These are phyloP conservation scores for Heliopora coerulea DNA, from an alignment of 92 coral and sea anemone species.

Conservation along the genomic window DNA sequence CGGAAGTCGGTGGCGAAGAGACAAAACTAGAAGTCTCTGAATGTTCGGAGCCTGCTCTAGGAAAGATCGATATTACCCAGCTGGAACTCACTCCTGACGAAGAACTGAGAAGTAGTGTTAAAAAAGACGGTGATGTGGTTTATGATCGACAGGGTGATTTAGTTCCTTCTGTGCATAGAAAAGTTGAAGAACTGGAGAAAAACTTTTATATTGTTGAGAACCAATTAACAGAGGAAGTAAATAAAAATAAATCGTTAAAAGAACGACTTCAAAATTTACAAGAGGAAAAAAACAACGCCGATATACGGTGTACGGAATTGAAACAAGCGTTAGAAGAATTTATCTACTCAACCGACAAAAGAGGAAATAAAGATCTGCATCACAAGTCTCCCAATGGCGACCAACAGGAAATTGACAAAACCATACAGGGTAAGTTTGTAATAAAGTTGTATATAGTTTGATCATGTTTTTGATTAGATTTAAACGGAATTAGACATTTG, in stretches of 20 bases:
- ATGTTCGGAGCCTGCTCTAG: not conserved
- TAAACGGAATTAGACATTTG: no score
- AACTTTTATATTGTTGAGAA: conserved; percentile 15
- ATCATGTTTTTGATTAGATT: no score
- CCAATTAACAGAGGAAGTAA: conserved; percentile 19
- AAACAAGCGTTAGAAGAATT: conserved; percentile 94
- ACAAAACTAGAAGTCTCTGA: not conserved
- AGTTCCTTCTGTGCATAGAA: not conserved
- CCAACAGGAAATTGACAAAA: conserved; percentile 22
- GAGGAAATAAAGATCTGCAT: conserved; percentile 35
- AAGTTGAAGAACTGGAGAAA: not conserved
- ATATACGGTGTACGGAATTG: conserved; percentile 52
- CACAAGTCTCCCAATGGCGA: conserved; percentile 20
- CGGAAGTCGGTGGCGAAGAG: not conserved
- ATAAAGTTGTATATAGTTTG: not conserved
- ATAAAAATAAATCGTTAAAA: conserved; percentile 44
- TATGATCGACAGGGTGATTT: not conserved
- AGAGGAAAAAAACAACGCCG: conserved; percentile 56
- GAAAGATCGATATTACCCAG: not conserved
- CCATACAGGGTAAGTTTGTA: conserved; percentile 51
- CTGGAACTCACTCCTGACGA: not conserved
- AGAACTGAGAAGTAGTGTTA: not conserved
- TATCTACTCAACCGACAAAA: conserved; percentile 82
- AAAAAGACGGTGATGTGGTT: not conserved
- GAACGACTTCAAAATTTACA: conserved; percentile 59